Percentiles rank a stretch among this genome's conserved stretches.
Conservation (phyloP, 1,140 invertebrate species). For the Caenorhabditis inopinata region DNA sequence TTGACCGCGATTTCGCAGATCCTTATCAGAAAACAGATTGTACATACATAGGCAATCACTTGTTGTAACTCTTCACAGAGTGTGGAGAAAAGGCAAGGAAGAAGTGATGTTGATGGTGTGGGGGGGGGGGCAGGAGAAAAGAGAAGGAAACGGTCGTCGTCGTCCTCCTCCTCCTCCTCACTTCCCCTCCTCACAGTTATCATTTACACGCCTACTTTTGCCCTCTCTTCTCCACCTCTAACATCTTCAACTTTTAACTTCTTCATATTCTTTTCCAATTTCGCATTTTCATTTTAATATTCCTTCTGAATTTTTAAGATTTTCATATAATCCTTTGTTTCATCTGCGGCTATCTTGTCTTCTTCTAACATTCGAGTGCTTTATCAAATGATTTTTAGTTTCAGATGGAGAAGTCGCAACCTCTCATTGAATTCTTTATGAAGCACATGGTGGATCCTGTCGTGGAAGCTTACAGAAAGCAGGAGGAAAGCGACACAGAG, state of each 20-base stretch:
- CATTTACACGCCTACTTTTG: slow-evolving; percentile 31
- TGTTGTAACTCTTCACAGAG: slow-evolving; percentile 16
- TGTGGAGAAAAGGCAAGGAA: not conserved
- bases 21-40: slow-evolving; percentile 12
- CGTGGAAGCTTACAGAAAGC: not conserved
- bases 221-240: not conserved
- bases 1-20: slow-evolving; percentile 29
- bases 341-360: not conserved
- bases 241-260: not conserved
- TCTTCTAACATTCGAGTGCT: too few species aligned
- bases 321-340: too few species aligned
- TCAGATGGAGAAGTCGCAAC: not conserved
- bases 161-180: not conserved
- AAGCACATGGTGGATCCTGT: not conserved
- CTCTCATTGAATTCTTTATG: not conserved
- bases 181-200: slow-evolving; percentile 6
- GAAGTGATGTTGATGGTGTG: too few species aligned
- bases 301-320: not conserved
- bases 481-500: not conserved
- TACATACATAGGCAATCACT: not conserved
- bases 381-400: not conserved
- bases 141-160: slow-evolving; percentile 10
- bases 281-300: not conserved
- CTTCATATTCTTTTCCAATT: not conserved
- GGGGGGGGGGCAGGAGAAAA: not conserved